Evolutionary conservation across 2,888 invertebrate genomes (phyloP), one percentile per base, ranked within the genome.

Genomic region (Drosophila histrio): DNA sequence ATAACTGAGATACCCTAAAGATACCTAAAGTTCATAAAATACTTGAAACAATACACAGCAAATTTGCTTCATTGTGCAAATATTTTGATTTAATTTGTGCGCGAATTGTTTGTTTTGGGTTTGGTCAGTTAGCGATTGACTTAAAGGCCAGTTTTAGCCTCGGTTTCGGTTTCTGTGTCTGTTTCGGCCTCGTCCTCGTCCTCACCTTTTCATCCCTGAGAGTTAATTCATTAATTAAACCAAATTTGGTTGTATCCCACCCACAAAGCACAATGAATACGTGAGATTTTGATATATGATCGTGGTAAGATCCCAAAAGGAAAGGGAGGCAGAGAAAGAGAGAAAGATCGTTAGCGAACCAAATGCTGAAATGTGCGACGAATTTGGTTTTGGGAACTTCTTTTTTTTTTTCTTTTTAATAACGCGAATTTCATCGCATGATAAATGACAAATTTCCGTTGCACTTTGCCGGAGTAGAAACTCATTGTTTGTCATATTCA

Each of bases 271-370:
- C 50, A 58, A 17, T 36, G 21, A 13, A 56, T 44, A 84, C 85
- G 84, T 84, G 84, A 72, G 89, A 84, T 88, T 87, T 87, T 84
- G 78, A 84, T 78, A 78, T 66, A 84, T 88, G 84, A 88, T 87
- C 67, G 15, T 21, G 38, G 7, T 13, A 15, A 24, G 17, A 39
- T n/a, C 7, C 7, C 11, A 15, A 32, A 28, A 13, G 5, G n/a
- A 6, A 34, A 7, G 28, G 4, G 9, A 38, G 30, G 1, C n/a
- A 17, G 43, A n/a, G 26, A n/a, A 46, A 7, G 30, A 36, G 22
- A 19, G 26, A 17, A 19, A 26, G 64, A 59, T 79, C 79, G 79
- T 67, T 69, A 68, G 79, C 26, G 44, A 32, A 41, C 39, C 71
- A 57, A 79, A 57, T 50, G 54, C 3, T 52, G 59, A 62, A 74